Evolutionary conservation across 2,888 invertebrate species (phyloP).

Genomic region (Philopedon plagiatum): DNA sequence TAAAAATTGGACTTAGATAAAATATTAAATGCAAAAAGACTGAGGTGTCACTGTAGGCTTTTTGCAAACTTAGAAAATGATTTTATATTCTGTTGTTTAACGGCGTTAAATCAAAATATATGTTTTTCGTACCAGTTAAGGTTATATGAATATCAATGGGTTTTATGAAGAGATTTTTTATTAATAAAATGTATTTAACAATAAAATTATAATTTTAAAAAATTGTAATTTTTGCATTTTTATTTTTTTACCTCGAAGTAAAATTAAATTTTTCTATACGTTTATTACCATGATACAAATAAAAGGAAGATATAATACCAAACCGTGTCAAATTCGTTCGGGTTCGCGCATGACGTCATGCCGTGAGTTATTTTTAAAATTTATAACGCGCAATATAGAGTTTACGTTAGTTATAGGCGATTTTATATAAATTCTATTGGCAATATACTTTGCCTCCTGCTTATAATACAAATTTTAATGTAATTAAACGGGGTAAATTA

Average conservation of each 20-base stretch:
- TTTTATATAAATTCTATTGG: no score
- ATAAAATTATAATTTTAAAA: conserved; percentile 34
- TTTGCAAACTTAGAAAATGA: conserved; percentile 56
- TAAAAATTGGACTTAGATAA: conserved; percentile 35
- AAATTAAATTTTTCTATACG: no score
- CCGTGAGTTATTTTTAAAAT: no score
- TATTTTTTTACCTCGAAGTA: not conserved
- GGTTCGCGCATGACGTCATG: no score
- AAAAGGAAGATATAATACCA: no score
- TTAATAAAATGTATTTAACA: conserved; percentile 44
- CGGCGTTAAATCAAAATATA: conserved; percentile 43
- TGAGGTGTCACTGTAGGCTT: conserved; percentile 60
- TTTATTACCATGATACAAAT: no score
- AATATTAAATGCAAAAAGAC: conserved; percentile 59
- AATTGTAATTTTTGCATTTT: not conserved
- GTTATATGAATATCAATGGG: conserved; percentile 25
- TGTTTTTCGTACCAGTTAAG: conserved; percentile 22
- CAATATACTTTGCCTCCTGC: no score
- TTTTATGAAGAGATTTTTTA: conserved; percentile 41
- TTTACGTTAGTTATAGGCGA: no score
- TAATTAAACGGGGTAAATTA: no score
- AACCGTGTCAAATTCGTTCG: no score
- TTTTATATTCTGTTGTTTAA: conserved; percentile 37
- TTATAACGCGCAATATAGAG: no score
- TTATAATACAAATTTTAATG: no score